Conservation (phyloP, 1,140 invertebrate genomes). For the Pararge aegeria region DNA sequence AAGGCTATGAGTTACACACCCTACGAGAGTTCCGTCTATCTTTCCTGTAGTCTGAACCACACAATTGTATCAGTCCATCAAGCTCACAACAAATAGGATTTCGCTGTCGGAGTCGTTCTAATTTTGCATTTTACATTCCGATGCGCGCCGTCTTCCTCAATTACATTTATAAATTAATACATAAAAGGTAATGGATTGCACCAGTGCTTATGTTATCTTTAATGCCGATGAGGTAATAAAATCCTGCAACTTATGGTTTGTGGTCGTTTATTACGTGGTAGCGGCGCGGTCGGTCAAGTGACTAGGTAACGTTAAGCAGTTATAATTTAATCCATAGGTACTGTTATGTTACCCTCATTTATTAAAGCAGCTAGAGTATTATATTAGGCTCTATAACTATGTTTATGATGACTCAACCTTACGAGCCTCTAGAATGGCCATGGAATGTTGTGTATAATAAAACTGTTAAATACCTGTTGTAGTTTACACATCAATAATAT, state of each 20-base stretch:
- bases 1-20: too few relatives aligned
- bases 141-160: slow-evolving; percentile 13
- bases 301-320: slow-evolving; percentile 6
- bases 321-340: slow-evolving; percentile 23
- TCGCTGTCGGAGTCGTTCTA: slow-evolving; percentile 18
- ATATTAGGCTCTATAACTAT: too few relatives aligned
- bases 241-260: slow-evolving; percentile 11
- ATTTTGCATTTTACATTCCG: slow-evolving; percentile 13
- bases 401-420: too few relatives aligned
- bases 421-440: too few relatives aligned
- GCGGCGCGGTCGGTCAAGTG: slow-evolving; percentile 3
- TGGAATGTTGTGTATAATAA: too few relatives aligned
- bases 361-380: slow-evolving; percentile 3
- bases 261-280: slow-evolving; percentile 7
- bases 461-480: too few relatives aligned
- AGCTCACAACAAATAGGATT: slow-evolving; percentile 13
- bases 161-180: slow-evolving; percentile 1
- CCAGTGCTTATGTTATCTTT: neutral
- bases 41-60: neutral
- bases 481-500: too few relatives aligned
- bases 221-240: neutral
- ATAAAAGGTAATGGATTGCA: slow-evolving; percentile 11
- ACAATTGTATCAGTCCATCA: slow-evolving; percentile 27
- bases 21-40: neutral
- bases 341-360: slow-evolving; percentile 53